phyloP scores from a whole-genome alignment of 2,797 vertebrate genomes.

The Artibeus jamaicensis region DNA sequence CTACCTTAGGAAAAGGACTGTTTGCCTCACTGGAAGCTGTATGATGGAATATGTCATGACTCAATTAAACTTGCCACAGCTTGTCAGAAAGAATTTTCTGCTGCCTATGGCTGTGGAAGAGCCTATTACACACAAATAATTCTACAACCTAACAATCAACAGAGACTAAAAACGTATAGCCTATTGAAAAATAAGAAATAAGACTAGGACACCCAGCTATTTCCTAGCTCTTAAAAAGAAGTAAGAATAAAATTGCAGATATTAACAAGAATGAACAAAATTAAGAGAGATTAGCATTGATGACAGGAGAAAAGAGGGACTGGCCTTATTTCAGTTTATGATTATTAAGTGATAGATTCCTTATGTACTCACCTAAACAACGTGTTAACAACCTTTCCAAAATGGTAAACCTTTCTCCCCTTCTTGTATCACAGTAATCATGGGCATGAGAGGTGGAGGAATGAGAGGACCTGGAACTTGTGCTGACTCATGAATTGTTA shows the following conservation, averaged over 20 bases:
- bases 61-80: constrained; percentile 68
- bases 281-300: neutral
- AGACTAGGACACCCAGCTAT: neutral
- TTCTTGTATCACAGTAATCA: neutral
- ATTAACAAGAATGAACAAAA: neutral
- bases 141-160: constrained; percentile 9
- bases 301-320: neutral
- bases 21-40: constrained; percentile 56
- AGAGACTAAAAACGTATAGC: neutral
- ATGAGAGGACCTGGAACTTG: neutral
- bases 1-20: constrained; percentile 40
- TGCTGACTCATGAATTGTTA: neutral
- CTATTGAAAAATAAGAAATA: constrained; percentile 14
- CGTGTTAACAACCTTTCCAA: neutral
- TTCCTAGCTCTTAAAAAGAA: neutral
- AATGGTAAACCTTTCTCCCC: neutral
- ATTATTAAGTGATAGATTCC: neutral
- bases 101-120: constrained; percentile 67
- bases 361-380: neutral
- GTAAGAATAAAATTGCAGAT: neutral
- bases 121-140: constrained; percentile 52
- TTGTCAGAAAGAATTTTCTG: constrained; percentile 79
- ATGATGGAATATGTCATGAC: constrained; percentile 55
- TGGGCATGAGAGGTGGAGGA: neutral
- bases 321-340: neutral